These are phyloP conservation scores for Ameiurus melas DNA, from an alignment of 2,113 vertebrate species.

Conservation along the genomic window DNA sequence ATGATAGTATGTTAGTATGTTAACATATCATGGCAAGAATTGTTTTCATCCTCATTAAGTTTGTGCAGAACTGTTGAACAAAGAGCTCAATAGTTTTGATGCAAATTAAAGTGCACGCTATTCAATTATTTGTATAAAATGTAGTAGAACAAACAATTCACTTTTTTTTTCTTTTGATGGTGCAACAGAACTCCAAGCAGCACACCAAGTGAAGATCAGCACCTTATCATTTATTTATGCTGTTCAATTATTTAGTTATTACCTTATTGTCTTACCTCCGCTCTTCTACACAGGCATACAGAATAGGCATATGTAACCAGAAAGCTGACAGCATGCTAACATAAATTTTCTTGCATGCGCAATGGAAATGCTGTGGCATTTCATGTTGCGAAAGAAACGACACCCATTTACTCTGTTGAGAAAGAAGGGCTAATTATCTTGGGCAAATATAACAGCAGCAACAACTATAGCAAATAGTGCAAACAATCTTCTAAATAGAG, in stretches of 20 bases:
- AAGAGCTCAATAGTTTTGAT: background rate
- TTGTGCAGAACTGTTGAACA: background rate
- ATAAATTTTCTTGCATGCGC: background rate
- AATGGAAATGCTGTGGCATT: background rate
- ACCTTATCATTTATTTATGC: slow-evolving; percentile 54
- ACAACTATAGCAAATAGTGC: too few species aligned
- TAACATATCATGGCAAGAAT: background rate
- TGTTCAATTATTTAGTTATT: slow-evolving; percentile 53
- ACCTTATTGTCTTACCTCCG: slow-evolving; percentile 43
- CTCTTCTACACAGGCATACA: slow-evolving; percentile 23
- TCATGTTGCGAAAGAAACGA: too few species aligned
- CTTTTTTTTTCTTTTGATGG: slow-evolving; percentile 14
- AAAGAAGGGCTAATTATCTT: too few species aligned
- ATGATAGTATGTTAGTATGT: too few species aligned
- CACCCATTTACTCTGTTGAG: too few species aligned
- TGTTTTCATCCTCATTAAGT: background rate
- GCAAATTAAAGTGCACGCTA: background rate
- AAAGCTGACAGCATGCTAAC: background rate
- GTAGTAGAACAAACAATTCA: background rate
- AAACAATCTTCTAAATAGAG: too few species aligned
- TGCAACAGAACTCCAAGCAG: background rate
- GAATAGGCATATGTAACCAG: background rate
- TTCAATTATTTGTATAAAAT: background rate
- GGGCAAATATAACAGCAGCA: too few species aligned
- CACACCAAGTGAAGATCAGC: slow-evolving; percentile 14